Evolutionary conservation across 2,888 invertebrate species (phyloP), one percentile per base, ranked within the genome.

Genomic region (Papilio elwesi): DNA sequence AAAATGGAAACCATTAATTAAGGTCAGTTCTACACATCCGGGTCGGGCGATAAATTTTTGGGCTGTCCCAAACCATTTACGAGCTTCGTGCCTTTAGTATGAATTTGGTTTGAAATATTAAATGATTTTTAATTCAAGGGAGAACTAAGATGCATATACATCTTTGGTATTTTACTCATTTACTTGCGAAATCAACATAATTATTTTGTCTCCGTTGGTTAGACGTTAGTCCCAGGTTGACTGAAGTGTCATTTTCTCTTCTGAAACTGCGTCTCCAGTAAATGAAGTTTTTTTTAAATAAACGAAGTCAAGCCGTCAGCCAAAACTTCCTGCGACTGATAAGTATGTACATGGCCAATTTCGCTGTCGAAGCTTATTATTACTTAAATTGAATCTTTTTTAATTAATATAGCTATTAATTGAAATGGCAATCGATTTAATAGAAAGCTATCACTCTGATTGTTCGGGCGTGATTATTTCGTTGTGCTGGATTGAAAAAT

Each of bases 401-500:
- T 16, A 53, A 53, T 53, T 53, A 53, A 53, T 53, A 53, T 6
- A 26, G 53, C 53, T 26, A 26, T 16, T 55, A 57, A 26, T 26
- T 26, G 36, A 55, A 55, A 55, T 36, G 6, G 26, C 13, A 55
- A 55, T 36, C 55, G 12, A 55, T 55, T 55, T 36, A 55, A 36
- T 55, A 36, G 55, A 55, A 57, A 57, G 36, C 26, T 53, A 70
- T 70, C 66, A 26, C 43, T 55, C 38, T 66, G 49, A 71, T 66
- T 36, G 65, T 48, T 65, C 49, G 57, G 11, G 13, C 66, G 57
- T 49, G 59, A 71, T 71, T 51, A 51, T 66, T 66, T 49, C 66
- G 64, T 57, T 59, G 52, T 51, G 52, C 65, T 49, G 55, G 55
- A 15, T n/a, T 66, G 71, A 43, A 48, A 36, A 57, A 71, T 71